A percentile compares a stretch with the other conserved stretches of the same genome.
phyloP scores from a whole-genome alignment of 1,140 invertebrate genomes.

The Nasonia vitripennis region DNA sequence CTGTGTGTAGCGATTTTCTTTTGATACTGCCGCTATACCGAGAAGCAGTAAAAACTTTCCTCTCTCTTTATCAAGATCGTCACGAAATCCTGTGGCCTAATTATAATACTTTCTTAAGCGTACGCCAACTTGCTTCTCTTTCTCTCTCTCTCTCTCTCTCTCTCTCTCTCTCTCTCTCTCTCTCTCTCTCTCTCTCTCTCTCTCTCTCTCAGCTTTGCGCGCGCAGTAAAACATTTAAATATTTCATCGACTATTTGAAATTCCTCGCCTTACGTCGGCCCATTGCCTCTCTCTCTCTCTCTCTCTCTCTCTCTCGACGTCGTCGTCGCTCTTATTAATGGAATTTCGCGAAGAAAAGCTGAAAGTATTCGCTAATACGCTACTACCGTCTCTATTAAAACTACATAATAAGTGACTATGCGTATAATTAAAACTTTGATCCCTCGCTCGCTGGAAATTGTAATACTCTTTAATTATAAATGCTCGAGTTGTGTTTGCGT shows the following conservation, averaged over 20 bases:
- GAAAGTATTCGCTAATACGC: not conserved
- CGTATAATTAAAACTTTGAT: not conserved
- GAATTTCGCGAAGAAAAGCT: not conserved
- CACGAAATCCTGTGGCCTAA: slow-evolving; percentile 7
- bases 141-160: too few species aligned
- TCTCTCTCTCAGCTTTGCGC: too few species aligned
- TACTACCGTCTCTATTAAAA: not conserved
- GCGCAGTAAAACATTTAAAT: not conserved
- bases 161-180: too few species aligned
- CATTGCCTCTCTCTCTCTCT: not conserved
- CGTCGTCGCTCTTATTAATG: not conserved
- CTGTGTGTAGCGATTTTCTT: not conserved
- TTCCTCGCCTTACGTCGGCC: not conserved
- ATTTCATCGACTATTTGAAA: slow-evolving; percentile 25
- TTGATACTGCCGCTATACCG: not conserved
- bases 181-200: too few species aligned
- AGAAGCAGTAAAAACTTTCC: not conserved
- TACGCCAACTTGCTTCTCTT: not conserved
- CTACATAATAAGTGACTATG: not conserved
- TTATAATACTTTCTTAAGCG: slow-evolving; percentile 16
- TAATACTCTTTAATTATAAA: too few species aligned
- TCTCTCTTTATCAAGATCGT: slow-evolving; percentile 22
- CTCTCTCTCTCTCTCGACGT: too few species aligned
- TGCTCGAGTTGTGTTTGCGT: too few species aligned
- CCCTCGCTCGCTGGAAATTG: too few species aligned